Conservation (phyloP, 2,888 invertebrate genomes). For the Caenorhabditis becei region DNA sequence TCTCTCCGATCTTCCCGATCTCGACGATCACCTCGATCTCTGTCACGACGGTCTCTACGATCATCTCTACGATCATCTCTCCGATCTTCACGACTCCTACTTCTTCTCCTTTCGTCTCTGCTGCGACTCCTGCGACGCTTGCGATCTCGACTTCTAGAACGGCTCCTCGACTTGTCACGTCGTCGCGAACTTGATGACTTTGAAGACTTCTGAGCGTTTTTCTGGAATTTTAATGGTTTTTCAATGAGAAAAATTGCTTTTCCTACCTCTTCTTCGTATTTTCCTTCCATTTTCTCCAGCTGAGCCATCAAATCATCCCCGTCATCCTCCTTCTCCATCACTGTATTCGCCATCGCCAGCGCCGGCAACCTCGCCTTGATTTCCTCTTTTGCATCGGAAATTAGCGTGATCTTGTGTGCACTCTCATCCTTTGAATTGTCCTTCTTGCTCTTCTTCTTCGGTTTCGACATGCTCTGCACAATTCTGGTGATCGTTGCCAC, state of each 20-base stretch:
- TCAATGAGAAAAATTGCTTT: neutral
- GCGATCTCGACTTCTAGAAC: constrained; percentile 54
- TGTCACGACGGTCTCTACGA: constrained; percentile 20
- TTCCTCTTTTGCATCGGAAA: constrained; percentile 79
- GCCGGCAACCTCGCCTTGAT: constrained; percentile 80
- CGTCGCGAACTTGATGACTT: neutral
- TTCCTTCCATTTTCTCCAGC: constrained; percentile 82
- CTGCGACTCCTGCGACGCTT: constrained; percentile 42
- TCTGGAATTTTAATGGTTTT: constrained; percentile 10
- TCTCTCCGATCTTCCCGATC: constrained; percentile 24
- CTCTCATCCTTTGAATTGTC: constrained; percentile 80
- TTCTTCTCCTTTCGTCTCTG: constrained; percentile 41
- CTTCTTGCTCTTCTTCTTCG: constrained; percentile 76
- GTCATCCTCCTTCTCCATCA: constrained; percentile 54
- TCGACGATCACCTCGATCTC: constrained; percentile 17
- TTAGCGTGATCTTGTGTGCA: constrained; percentile 75
- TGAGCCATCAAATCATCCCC: constrained; percentile 82
- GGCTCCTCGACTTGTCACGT: constrained; percentile 39
- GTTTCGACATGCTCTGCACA: constrained; percentile 90
- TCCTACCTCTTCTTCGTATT: constrained; percentile 72
- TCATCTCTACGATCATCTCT: constrained; percentile 28
- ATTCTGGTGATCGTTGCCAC: constrained; percentile 93
- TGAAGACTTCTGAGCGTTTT: constrained; percentile 19
- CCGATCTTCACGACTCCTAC: constrained; percentile 34
- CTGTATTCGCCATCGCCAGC: constrained; percentile 84